These are phyloP conservation scores for Hemistola chrysoprasaria DNA, from an alignment of 2,888 invertebrate genomes.

Conservation along the genomic window DNA sequence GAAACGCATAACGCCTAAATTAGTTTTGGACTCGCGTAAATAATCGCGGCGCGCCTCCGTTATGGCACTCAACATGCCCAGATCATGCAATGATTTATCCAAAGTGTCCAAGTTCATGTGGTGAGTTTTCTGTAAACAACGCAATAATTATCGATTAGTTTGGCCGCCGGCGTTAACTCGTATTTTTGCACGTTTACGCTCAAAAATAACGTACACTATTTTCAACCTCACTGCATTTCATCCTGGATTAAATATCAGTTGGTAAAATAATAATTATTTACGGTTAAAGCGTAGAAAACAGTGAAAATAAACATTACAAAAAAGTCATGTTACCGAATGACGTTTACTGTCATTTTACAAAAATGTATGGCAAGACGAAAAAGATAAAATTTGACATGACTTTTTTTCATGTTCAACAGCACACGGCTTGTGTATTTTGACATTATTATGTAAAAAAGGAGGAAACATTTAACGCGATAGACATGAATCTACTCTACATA, in stretches of 20 bases:
- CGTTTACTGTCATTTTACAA: constrained; percentile 9
- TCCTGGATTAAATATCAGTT: constrained; percentile 45
- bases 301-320: constrained; percentile 79
- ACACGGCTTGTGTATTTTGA: too few species aligned
- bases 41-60: constrained; percentile 82
- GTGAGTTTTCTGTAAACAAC: constrained; percentile 69
- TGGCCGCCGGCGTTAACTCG: constrained; percentile 25
- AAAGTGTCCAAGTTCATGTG: constrained; percentile 79
- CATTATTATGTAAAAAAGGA: too few species aligned
- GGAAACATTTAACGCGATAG: too few species aligned
- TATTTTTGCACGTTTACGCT: constrained; percentile 14
- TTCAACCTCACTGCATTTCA: constrained; percentile 70
- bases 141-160: constrained; percentile 42
- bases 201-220: constrained; percentile 52
- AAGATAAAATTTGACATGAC: too few species aligned
- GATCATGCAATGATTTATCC: constrained; percentile 82
- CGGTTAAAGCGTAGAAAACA: constrained; percentile 57
- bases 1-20: constrained; percentile 76
- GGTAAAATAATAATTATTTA: constrained; percentile 42
- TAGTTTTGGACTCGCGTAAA: constrained; percentile 74
- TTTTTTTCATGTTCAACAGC: too few species aligned
- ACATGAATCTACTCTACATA: too few species aligned
- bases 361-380: too few species aligned
- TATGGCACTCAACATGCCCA: constrained; percentile 83
- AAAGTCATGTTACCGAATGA: constrained; percentile 60